Percentiles rank a stretch among this genome's conserved stretches.
These are phyloP conservation scores for Hyperoplus lanceolatus DNA, from an alignment of 2,797 vertebrate species.

Conservation along the genomic window DNA sequence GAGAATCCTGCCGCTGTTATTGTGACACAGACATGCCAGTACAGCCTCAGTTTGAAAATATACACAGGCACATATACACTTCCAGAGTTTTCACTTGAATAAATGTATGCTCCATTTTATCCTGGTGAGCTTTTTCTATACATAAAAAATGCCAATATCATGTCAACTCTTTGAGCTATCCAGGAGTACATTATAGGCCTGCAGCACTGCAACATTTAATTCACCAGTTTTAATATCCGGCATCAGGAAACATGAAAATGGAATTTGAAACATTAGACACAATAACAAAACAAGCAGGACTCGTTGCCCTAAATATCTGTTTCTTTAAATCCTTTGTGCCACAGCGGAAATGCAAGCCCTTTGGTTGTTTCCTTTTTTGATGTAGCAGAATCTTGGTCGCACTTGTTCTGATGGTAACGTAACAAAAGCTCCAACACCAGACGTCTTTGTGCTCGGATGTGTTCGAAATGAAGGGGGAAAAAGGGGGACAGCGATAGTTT, in stretches of 20 bases:
- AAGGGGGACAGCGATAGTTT: slow-evolving; percentile 55
- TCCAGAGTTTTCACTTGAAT: neutral
- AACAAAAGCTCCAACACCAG: slow-evolving; percentile 68
- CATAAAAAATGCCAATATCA: neutral
- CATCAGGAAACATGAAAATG: slow-evolving; percentile 28
- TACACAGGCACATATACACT: neutral
- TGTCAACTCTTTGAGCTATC: neutral
- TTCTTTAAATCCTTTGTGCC: slow-evolving; percentile 22
- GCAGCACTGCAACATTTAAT: slow-evolving; percentile 16
- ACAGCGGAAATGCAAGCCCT: slow-evolving; percentile 40
- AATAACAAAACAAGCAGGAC: slow-evolving; percentile 38
- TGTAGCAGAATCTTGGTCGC: slow-evolving; percentile 49
- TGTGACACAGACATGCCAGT: neutral
- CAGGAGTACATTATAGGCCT: neutral
- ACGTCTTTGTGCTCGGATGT: slow-evolving; percentile 57
- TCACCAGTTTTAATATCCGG: slow-evolving; percentile 25
- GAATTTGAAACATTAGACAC: slow-evolving; percentile 36
- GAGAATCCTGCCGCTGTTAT: neutral
- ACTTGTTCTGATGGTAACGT: slow-evolving; percentile 65
- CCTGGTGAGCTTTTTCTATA: slow-evolving; percentile 29
- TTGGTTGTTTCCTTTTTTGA: slow-evolving; percentile 58
- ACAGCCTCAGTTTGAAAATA: neutral
- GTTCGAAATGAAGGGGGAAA: slow-evolving; percentile 57
- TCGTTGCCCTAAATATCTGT: slow-evolving; percentile 47
- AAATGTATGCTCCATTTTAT: slow-evolving; percentile 12